These are phyloP conservation scores for Priapulus caudatus DNA, from an alignment of 2,888 invertebrate genomes.

Conservation along the genomic window DNA sequence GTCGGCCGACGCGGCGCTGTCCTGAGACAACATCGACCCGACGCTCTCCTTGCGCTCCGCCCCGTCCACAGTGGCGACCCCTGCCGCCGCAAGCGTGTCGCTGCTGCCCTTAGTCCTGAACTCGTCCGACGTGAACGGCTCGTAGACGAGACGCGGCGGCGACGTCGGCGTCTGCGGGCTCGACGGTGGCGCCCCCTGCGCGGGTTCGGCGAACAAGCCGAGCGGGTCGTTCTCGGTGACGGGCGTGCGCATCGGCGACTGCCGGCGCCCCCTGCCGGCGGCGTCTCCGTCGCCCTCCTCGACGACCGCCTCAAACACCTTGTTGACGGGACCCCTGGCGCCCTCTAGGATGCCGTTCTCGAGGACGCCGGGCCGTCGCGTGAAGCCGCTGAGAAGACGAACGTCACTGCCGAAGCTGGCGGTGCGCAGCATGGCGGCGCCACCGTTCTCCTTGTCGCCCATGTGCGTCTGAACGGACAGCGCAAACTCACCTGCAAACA, in stretches of 20 bases:
- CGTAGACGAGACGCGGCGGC: neutral
- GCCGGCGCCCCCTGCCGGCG: neutral
- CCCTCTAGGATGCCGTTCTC: conserved; percentile 6
- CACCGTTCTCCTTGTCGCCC: too few species aligned
- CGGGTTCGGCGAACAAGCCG: conserved; percentile 53
- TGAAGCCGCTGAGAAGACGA: conserved; percentile 45
- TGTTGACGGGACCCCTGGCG: neutral
- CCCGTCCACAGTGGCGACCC: too few species aligned
- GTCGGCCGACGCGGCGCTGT: neutral
- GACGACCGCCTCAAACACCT: conserved; percentile 9
- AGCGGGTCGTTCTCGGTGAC: conserved; percentile 84
- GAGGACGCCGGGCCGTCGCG: neutral
- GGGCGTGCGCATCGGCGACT: conserved; percentile 52
- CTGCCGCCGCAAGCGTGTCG: too few species aligned
- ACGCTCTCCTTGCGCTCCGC: neutral
- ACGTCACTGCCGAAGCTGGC: conserved; percentile 70
- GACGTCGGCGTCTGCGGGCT: neutral
- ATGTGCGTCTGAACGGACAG: too few species aligned
- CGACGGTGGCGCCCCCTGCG: neutral
- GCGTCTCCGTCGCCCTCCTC: conserved; percentile 10
- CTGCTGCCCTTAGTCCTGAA: neutral
- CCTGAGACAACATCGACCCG: neutral
- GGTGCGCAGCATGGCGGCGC: conserved; percentile 39
- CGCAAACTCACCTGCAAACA: too few species aligned
- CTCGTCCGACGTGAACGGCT: neutral